These are phyloP conservation scores for Keiferia lycopersicella DNA, from an alignment of 2,888 invertebrate species.

Conservation along the genomic window DNA sequence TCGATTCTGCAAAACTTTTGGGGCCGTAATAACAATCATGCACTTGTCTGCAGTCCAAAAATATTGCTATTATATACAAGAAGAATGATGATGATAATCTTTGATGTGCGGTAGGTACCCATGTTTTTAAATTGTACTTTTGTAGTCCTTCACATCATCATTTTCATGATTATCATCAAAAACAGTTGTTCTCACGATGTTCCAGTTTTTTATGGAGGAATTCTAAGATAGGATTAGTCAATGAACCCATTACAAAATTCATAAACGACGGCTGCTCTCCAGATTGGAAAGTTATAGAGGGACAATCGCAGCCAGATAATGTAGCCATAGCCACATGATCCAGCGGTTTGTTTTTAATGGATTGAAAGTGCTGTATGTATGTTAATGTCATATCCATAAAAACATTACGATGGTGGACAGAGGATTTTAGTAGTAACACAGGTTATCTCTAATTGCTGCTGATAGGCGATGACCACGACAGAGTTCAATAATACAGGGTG, in stretches of 20 bases:
- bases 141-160: background rate
- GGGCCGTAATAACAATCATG: background rate
- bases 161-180: background rate
- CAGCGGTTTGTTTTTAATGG: conserved; percentile 68
- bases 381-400: conserved; percentile 64
- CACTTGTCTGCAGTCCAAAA: too few relatives aligned
- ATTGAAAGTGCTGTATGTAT: conserved; percentile 64
- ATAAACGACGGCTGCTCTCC: conserved; percentile 47
- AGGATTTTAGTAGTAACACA: conserved; percentile 28
- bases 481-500: too few relatives aligned
- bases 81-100: too few relatives aligned
- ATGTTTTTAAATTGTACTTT: too few relatives aligned
- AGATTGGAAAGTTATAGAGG: conserved; percentile 54
- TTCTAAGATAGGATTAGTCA: conserved; percentile 49
- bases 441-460: conserved; percentile 13
- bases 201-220: conserved; percentile 43
- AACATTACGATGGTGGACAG: conserved; percentile 47
- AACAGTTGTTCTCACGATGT: conserved; percentile 12
- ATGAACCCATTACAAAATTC: conserved; percentile 57
- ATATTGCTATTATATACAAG: too few relatives aligned
- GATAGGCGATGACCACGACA: too few relatives aligned
- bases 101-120: too few relatives aligned
- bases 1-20: conserved; percentile 41
- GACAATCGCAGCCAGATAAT: conserved; percentile 57
- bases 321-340: conserved; percentile 54